Conservation (phyloP, 1,140 invertebrate genomes). For the Venustaconcha ellipsiformis region DNA sequence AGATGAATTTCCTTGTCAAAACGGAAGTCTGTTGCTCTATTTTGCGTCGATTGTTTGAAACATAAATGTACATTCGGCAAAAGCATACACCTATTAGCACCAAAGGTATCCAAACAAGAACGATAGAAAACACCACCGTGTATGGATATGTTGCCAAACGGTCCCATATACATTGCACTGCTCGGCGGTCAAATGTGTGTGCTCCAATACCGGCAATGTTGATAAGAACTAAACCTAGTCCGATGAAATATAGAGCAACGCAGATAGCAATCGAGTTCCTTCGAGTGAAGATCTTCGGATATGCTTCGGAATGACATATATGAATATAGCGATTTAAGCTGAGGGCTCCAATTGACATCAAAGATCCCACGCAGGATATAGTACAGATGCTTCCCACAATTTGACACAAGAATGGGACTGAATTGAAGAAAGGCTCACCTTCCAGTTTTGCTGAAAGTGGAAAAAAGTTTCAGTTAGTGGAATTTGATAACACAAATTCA, state of each 20-base stretch:
- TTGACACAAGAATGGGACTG: slow-evolving; percentile 48
- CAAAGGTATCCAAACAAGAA: slow-evolving; percentile 52
- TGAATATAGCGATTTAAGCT: slow-evolving; percentile 58
- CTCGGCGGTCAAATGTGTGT: slow-evolving; percentile 57
- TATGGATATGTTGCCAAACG: slow-evolving; percentile 55
- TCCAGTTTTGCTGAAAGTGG: slow-evolving; percentile 43
- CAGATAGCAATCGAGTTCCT: slow-evolving; percentile 43
- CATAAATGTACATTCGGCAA: slow-evolving; percentile 44
- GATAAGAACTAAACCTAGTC: slow-evolving; percentile 34
- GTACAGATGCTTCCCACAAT: slow-evolving; percentile 53
- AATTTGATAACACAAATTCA: background rate
- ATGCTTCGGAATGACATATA: slow-evolving; percentile 50
- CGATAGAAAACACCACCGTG: slow-evolving; percentile 50
- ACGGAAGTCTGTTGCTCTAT: slow-evolving; percentile 7
- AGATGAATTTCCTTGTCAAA: background rate
- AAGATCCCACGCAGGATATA: slow-evolving; percentile 49
- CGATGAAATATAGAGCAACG: slow-evolving; percentile 39
- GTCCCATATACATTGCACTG: slow-evolving; percentile 56
- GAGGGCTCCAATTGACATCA: slow-evolving; percentile 51
- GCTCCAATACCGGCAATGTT: slow-evolving; percentile 51
- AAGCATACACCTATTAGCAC: slow-evolving; percentile 48
- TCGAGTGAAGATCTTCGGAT: slow-evolving; percentile 48
- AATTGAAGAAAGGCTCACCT: slow-evolving; percentile 51
- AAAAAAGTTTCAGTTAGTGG: background rate
- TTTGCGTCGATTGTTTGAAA: slow-evolving; percentile 29